Percentiles rank a stretch among this genome's conserved stretches.
These are phyloP conservation scores for Cephus runcator DNA, from an alignment of 2,888 invertebrate species.

Conservation along the genomic window DNA sequence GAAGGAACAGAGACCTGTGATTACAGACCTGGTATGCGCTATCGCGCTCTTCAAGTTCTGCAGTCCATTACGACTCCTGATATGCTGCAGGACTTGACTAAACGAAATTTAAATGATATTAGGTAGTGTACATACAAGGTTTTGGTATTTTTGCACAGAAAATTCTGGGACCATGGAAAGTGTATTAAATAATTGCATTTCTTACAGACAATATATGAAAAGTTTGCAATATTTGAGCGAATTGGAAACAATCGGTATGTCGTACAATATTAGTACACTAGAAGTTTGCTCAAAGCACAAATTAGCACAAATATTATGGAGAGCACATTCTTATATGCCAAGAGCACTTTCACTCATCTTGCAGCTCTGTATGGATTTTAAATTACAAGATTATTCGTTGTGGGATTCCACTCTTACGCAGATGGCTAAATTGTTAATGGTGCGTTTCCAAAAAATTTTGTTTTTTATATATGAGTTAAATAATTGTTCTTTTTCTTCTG, in stretches of 20 bases:
- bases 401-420: slow-evolving; percentile 45
- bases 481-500: slow-evolving; percentile 10
- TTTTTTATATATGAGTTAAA: background rate
- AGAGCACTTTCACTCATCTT: slow-evolving; percentile 46
- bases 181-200: background rate
- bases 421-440: slow-evolving; percentile 50
- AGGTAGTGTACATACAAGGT: slow-evolving; percentile 35
- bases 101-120: slow-evolving; percentile 43
- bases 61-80: slow-evolving; percentile 46
- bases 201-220: slow-evolving; percentile 51
- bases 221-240: slow-evolving; percentile 55
- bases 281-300: slow-evolving; percentile 46
- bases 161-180: background rate
- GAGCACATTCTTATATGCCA: slow-evolving; percentile 37
- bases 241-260: slow-evolving; percentile 57
- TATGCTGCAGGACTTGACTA: slow-evolving; percentile 51
- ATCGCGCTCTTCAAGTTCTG: slow-evolving; percentile 59
- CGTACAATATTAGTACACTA: slow-evolving; percentile 53
- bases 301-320: slow-evolving; percentile 45
- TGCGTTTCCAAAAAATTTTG: slow-evolving; percentile 17
- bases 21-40: slow-evolving; percentile 48
- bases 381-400: slow-evolving; percentile 43
- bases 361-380: slow-evolving; percentile 51
- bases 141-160: background rate
- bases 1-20: slow-evolving; percentile 31